Evolutionary conservation across 2,888 invertebrate species (phyloP), one percentile per base, ranked within the genome.

Genomic region (Philhelius pedissequus): DNA sequence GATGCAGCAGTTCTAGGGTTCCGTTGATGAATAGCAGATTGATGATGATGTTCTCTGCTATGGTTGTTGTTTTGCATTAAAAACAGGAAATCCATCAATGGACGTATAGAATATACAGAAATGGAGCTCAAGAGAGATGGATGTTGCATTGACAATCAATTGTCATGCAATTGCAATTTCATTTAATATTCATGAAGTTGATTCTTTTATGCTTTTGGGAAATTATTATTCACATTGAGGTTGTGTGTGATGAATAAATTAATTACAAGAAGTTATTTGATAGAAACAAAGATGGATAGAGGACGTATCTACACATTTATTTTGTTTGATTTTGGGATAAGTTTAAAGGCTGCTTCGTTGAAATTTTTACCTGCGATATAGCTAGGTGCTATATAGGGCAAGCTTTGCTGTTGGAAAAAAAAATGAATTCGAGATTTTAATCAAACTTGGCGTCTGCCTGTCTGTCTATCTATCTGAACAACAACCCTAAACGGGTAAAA

Each of bases 121-220:
- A 1, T 25, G 15, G 1, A 52, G 9, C 27, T 27, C 27, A 52
- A 40, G 48, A 48, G 38, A 35, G 18, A 60, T 58, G 38, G 58
- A 74, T 80, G n/a, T n/a, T n/a, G 68, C 22, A 52, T 38, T 45
- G 43, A 50, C 69, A 75, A 81, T 68, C 60, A 74, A 69, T 74
- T 77, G 76, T 60, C 64, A 77, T 76, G 66, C 81, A 81, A 43
- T 52, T 70, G 48, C 76, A 75, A 82, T 66, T 76, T 50, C 76
- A 76, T 81, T 81, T 58, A 66, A 77, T 77, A 82, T 82, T 82
- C 81, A 82, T 77, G 76, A 66, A 43, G 76, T 25, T 35, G 71
- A 66, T 71, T 56, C 64, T 82, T 81, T 43, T 48, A 48, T 64
- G 66, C 56, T 58, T 58, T 71, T 60, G 48, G 48, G 27, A 82